Percentiles rank a stretch among this genome's conserved stretches.
phyloP scores from a whole-genome alignment of 2,113 vertebrate genomes.

The Oryzias celebensis region DNA sequence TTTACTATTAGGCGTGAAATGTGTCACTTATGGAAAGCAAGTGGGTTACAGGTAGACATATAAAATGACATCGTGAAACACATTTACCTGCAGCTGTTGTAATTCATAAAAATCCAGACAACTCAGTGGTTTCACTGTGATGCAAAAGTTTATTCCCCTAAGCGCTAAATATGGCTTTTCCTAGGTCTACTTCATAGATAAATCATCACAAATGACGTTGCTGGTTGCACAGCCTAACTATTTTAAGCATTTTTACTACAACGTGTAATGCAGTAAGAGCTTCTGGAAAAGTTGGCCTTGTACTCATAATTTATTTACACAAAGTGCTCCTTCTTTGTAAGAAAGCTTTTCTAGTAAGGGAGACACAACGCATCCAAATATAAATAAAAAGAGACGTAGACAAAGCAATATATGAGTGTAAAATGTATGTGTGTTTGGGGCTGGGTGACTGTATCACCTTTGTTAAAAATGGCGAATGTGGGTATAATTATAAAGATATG shows the following conservation, averaged over 20 bases:
- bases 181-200: background rate
- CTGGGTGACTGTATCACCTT: too few relatives aligned
- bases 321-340: background rate
- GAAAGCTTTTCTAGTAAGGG: background rate
- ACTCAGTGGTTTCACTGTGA: background rate
- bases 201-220: background rate
- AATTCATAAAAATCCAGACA: too few relatives aligned
- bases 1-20: too few relatives aligned
- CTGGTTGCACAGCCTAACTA: background rate
- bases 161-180: background rate
- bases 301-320: constrained; percentile 15
- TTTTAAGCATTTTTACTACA: background rate
- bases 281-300: constrained; percentile 2
- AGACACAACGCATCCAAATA: background rate
- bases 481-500: too few relatives aligned
- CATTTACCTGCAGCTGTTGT: background rate
- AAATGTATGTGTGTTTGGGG: too few relatives aligned
- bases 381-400: background rate
- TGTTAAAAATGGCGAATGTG: too few relatives aligned
- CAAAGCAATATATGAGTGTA: too few relatives aligned
- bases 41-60: too few relatives aligned
- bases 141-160: background rate
- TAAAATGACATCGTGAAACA: too few relatives aligned
- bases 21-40: too few relatives aligned
- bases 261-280: background rate